Evolutionary conservation across 2,797 vertebrate genomes (phyloP).

Genomic region (Aratinga solstitialis): DNA sequence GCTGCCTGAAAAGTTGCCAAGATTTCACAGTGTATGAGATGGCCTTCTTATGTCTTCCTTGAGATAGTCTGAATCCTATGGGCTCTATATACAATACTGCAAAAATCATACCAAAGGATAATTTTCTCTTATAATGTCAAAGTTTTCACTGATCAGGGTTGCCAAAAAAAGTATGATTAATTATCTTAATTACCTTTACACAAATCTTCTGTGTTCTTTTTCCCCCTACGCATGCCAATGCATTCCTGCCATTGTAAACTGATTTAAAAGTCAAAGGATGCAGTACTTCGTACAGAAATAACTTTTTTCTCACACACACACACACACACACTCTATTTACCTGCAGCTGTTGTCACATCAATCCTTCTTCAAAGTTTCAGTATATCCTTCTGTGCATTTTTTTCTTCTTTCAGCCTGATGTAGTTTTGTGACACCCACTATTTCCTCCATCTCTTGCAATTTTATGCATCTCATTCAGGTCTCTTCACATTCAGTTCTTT

Average conservation of each 20-base stretch:
- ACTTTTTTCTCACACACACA: not conserved
- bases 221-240: not conserved
- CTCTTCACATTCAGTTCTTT: not conserved
- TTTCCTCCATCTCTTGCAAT: not conserved
- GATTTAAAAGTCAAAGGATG: not conserved
- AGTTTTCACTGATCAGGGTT: not conserved
- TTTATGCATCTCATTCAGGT: not conserved
- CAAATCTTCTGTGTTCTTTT: not conserved
- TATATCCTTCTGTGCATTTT: not conserved
- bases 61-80: not conserved
- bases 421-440: not conserved
- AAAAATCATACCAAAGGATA: not conserved
- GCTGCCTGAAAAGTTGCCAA: not conserved
- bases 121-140: not conserved
- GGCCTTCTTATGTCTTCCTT: not conserved
- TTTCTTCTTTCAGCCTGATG: not conserved
- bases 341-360: not conserved
- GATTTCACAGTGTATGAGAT: not conserved
- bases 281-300: not conserved
- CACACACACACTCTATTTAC: not conserved
- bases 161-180: not conserved
- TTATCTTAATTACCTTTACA: not conserved
- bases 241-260: not conserved
- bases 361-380: not conserved
- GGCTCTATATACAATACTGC: fast-evolving